Evolutionary conservation across 2,113 vertebrate genomes (phyloP), one percentile per base, ranked within the genome.

Genomic region (Sorex araneus): DNA sequence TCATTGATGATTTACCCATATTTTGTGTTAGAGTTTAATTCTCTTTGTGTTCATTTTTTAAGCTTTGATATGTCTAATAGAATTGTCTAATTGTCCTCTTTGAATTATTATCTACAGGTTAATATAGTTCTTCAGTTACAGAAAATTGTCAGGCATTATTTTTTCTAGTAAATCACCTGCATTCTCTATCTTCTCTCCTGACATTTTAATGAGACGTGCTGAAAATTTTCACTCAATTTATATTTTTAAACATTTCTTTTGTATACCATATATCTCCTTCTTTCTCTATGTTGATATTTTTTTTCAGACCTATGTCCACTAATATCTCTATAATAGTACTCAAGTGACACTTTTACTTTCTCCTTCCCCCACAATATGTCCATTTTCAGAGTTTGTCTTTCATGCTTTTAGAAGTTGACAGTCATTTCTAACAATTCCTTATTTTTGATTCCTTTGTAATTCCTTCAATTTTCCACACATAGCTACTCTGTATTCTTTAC

Each of bases 1-100:
- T 79, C 19, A 83, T 87, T 83, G 92, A 10, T 50, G 43, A 83
- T 87, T 76, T 94, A 85, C n/a, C 21, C 28, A n/a, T 28, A 57
- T 60, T 82, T 76, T 71, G 4, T 2, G n/a, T 47, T 16, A 69
- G 64, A 21, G 63, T 19, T 9, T 74, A 6, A 74, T 79, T 89
- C 2, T 90, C 70, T 27, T 57, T 95, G 66, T 94, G 60, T 70
- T 93, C 54, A 89, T 54, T 19, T 88, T 70, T 82, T 92, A 50
- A n/a, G 40, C 16, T 71, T 1, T 43, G 12, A n/a, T 47, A 3
- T 23, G 1, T 54, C 28, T 80, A 50, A 9, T 69, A 60, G 32
- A 70, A 54, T 70, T 91, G 3, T 69, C 89, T 47, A 83, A 11
- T 63, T 4, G 18, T 83, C 40, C 43, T 69, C 19, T 23, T 45